Evolutionary conservation across 1,140 invertebrate genomes (phyloP), one percentile per base, ranked within the genome.

Genomic region (Dolichoris vasculosae): DNA sequence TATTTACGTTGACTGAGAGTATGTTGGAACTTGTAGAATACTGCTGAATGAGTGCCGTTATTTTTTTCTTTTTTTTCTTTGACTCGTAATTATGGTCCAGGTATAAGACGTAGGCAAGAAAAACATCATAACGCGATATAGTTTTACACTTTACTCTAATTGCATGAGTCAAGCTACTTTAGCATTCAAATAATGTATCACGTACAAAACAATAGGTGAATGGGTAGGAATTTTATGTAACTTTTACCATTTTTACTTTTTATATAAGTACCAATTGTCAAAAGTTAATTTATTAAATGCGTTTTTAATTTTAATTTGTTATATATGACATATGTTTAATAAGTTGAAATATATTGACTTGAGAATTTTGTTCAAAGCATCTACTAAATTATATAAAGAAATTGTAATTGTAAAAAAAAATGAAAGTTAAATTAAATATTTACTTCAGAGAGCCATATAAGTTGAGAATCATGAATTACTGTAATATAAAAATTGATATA

Each of bases 101-200:
- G 20, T 46, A 7, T 2, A 30, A 17, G 43, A 20, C 43, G 40
- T 30, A 35, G 1, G 32, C 26, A 26, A 8, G 32, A 55, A 55
- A 55, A 59, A 55, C 35, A 78, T 23, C n/a, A 63, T 43, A 30
- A 8, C n/a, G 17, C 26, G 7, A 46, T 9, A 15, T 76, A 17
- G 17, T 79, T 64, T 79, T 6, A 35, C 20, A 43, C 32, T 81
- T 69, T 32, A 48, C 69, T 81, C 40, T 48, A 80, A 67, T 67
- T 48, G 64, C 63, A 26, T 69, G 63, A 48, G 32, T 81, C 38
- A n/a, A 30, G 38, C 17, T 64, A 40, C 35, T 43, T n/a, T 23
- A 35, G 35, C 51, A 13, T 13, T 23, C 2, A 1, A 35, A 63
- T 78, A n/a, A 78, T 78, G 20, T 30, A 78, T 67, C 35, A 40